Conservation (phyloP, 2,888 invertebrate species). For the Drosophila picticornis region DNA sequence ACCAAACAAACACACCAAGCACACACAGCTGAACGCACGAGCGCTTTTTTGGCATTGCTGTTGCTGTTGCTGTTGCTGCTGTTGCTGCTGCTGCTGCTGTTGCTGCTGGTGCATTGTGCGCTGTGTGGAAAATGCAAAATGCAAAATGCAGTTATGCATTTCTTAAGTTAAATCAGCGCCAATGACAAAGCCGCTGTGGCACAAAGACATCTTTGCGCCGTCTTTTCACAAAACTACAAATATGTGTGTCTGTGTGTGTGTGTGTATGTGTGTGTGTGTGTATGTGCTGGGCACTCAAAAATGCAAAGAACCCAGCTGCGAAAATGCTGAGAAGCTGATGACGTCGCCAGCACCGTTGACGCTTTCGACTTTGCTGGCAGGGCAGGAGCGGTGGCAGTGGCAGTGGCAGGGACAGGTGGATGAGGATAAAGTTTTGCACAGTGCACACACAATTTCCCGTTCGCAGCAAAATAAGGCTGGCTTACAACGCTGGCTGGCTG, state of each 20-base stretch:
- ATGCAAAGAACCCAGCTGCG: conserved; percentile 65
- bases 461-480: too few relatives aligned
- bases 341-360: conserved; percentile 30
- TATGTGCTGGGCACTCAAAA: conserved; percentile 54
- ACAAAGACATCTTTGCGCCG: conserved; percentile 35
- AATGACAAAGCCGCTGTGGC: conserved; percentile 64
- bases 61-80: conserved; percentile 18
- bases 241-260: conserved; percentile 1
- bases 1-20: conserved; percentile 12
- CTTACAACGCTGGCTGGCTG: conserved; percentile 36
- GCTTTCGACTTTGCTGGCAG: conserved; percentile 21
- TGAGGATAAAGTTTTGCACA: conserved; percentile 44
- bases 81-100: neutral
- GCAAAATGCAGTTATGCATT: conserved; percentile 76
- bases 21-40: conserved; percentile 36
- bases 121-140: conserved; percentile 61
- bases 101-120: conserved; percentile 54
- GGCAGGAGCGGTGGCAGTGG: conserved; percentile 1
- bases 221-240: conserved; percentile 8
- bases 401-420: conserved; percentile 1
- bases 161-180: conserved; percentile 75
- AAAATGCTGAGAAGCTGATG: conserved; percentile 57
- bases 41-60: conserved; percentile 38
- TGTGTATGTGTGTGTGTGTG: conserved; percentile 33
- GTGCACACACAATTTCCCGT: conserved; percentile 74